Conservation (phyloP, 2,888 invertebrate species). For the Beris morrisii region DNA sequence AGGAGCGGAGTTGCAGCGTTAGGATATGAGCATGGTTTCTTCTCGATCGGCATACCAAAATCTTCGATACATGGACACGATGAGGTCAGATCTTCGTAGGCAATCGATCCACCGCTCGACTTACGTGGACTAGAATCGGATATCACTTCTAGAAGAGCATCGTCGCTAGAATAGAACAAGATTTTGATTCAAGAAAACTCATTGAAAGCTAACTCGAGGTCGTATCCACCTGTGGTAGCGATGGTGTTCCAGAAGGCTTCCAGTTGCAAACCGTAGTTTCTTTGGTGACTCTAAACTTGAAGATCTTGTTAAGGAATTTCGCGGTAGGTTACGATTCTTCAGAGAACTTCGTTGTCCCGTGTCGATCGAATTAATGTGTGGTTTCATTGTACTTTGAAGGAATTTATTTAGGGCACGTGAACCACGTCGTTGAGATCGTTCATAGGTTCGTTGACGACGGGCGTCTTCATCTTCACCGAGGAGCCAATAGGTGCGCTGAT, state of each 20-base stretch:
- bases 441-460: slow-evolving; percentile 60
- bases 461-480: slow-evolving; percentile 71
- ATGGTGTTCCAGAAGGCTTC: slow-evolving; percentile 62
- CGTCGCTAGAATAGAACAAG: slow-evolving; percentile 47
- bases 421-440: slow-evolving; percentile 58
- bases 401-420: slow-evolving; percentile 54
- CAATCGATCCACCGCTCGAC: slow-evolving; percentile 50
- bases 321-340: slow-evolving; percentile 67
- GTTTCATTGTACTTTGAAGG: slow-evolving; percentile 41
- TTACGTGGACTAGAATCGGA: slow-evolving; percentile 51
- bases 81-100: slow-evolving; percentile 49
- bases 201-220: neutral
- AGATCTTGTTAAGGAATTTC: slow-evolving; percentile 64
- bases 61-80: slow-evolving; percentile 53
- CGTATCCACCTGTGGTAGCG: slow-evolving; percentile 52
- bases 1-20: slow-evolving; percentile 53
- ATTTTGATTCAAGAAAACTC: slow-evolving; percentile 10
- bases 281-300: slow-evolving; percentile 84
- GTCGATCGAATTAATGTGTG: slow-evolving; percentile 40
- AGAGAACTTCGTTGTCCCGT: slow-evolving; percentile 66
- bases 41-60: slow-evolving; percentile 43
- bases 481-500: slow-evolving; percentile 81
- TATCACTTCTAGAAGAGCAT: slow-evolving; percentile 53
- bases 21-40: slow-evolving; percentile 50
- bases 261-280: slow-evolving; percentile 75